Conservation (phyloP, 2,113 vertebrate genomes). For the Helogale parvula region DNA sequence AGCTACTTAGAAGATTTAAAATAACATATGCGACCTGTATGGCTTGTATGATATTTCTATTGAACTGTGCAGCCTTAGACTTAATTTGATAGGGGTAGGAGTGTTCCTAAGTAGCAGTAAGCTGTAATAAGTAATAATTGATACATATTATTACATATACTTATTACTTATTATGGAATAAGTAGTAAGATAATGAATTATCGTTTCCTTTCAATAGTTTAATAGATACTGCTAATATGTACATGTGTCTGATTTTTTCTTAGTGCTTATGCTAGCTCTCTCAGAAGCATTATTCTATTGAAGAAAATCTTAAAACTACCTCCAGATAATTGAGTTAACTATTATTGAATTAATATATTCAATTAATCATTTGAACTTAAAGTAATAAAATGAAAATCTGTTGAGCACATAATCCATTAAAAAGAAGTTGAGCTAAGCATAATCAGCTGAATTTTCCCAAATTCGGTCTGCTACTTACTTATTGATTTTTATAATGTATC, state of each 20-base stretch:
- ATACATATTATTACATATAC: too few species aligned
- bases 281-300: slow-evolving; percentile 29
- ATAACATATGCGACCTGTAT: background rate
- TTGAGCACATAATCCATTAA: slow-evolving; percentile 21
- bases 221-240: background rate
- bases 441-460: slow-evolving; percentile 24
- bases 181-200: background rate
- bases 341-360: slow-evolving; percentile 51
- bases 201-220: slow-evolving; percentile 14
- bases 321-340: slow-evolving; percentile 46
- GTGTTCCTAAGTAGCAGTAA: background rate
- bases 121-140: background rate
- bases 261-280: slow-evolving; percentile 9
- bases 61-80: background rate
- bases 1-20: background rate
- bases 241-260: background rate
- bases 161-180: too few species aligned
- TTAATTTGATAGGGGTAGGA: background rate
- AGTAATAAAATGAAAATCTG: slow-evolving; percentile 45
- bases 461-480: background rate
- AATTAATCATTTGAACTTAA: slow-evolving; percentile 60
- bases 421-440: slow-evolving; percentile 33
- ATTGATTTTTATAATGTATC: slow-evolving; percentile 18
- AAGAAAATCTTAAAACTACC: slow-evolving; percentile 41
- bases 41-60: background rate